Base-by-base conservation (phyloP, 1,140 invertebrate genomes). In the Meloidogyne chitwoodi region DNA sequence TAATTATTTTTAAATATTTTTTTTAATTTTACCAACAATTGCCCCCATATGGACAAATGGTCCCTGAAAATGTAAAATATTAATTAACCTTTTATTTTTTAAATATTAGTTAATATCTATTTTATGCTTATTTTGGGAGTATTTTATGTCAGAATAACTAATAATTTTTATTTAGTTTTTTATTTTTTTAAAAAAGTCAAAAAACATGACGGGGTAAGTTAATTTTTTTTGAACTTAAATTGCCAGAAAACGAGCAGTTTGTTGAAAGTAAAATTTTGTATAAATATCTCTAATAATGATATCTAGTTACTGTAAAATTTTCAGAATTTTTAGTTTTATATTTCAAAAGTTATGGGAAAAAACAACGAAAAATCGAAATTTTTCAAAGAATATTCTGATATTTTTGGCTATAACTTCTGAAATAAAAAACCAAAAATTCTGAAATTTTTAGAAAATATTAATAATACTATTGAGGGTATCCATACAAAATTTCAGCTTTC, bases 31-130 rank as follows among this genome's bases (percentile, higher is more conserved):
- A 56, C 48, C 48, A 16, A 85, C 84, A 70, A 86, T 87, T 19
- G 84, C 84, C 31, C 84, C 85, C 69, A 86, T 86, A 64, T 86
- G 85, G 6, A 86, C 86, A 61, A 86, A 86, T 19, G 85, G 85
- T 41, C 85, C 84, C 79, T 68, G 10, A 78, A 31, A 34, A 44
- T 31, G 6, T 78, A 12, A n/a, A 34, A 12, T 6, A 31, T 31
- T 38, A 38, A 38, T 8, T 38, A 38, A 38, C 4, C 29, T 6
- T 31, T 2, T 38, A 8, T 8, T 38, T 38, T 38, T 31, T 3
- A 31, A 8, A 38, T 0, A 38, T 38, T 6, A 38, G 4, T 38
- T 38, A 38, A 38, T 38, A 38, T 38, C 10, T 8, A 38, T 8
- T 38, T 38, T 38, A 6, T 38, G 4, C 10, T 0, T 38, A 38